phyloP scores from a whole-genome alignment of 2,113 vertebrate species.

The Upupa epops region DNA sequence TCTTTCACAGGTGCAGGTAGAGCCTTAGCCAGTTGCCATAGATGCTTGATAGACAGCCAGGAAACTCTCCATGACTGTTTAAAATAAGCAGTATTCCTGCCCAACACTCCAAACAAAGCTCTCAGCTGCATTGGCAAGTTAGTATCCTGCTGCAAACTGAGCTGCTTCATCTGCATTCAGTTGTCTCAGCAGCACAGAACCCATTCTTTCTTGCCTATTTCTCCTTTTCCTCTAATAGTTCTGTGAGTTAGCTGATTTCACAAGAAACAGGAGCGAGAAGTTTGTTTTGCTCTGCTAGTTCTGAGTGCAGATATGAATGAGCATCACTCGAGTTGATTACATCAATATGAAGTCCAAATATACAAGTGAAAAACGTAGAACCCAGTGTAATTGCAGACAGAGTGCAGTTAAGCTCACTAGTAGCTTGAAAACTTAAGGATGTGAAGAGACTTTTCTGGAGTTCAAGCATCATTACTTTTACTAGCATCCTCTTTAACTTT shows the following conservation, averaged over 20 bases:
- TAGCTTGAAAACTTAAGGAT: not conserved
- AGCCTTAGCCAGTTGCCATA: slow-evolving; percentile 9
- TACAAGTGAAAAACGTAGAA: not conserved
- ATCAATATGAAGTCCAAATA: not conserved
- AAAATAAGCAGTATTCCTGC: slow-evolving; percentile 17
- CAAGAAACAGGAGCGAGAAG: not conserved
- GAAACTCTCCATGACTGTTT: not conserved
- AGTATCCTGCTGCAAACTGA: not conserved
- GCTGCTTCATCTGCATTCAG: not conserved
- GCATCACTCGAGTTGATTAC: not conserved
- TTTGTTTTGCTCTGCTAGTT: not conserved
- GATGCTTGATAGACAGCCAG: slow-evolving; percentile 27
- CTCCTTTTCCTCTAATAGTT: not conserved
- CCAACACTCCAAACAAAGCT: slow-evolving; percentile 16
- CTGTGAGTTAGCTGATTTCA: not conserved
- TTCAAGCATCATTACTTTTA: not conserved
- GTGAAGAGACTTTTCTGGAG: not conserved
- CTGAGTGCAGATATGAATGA: not conserved
- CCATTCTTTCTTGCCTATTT: not conserved
- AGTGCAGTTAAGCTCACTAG: not conserved
- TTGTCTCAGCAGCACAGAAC: not conserved
- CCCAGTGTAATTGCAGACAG: not conserved
- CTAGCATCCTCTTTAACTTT: not conserved
- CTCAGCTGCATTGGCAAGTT: not conserved
- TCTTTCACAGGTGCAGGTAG: not conserved